Evolutionary conservation across 1,140 invertebrate species (phyloP), one percentile per base, ranked within the genome.

Genomic region (Yoshiicerus persimilis): DNA sequence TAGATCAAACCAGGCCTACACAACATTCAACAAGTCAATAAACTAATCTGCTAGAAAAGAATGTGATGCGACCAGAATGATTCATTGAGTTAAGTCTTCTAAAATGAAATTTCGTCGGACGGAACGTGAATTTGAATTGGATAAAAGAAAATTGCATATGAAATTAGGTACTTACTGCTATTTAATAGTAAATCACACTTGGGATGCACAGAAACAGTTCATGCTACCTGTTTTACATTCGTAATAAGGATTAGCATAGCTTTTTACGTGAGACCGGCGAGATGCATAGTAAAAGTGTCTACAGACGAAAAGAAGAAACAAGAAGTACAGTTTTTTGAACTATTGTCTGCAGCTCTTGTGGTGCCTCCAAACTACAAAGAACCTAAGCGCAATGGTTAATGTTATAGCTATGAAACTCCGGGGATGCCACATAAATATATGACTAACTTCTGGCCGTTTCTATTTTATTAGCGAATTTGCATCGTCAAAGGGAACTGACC

Each of bases 181-280:
- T 56, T 56, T 56, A n/a, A 56, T 56, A 56, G 47, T 56, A 56
- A 56, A 56, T 56, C 47, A 56, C 47, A 56, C 47, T 56, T 56
- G 47, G 16, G 16, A 56, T 56, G 9, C 56, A 70, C 0, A 25
- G 8, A 70, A 25, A 70, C 64, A 70, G 23, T 70, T 38, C 32
- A 36, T 80, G 75, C 75, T 80, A 80, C 75, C 34, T 80, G 75
- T 80, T 80, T 80, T 80, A 80, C 75, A 80, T 80, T 80, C 2
- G 75, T 80, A 70, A 30, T 70, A 70, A 70, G 30, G 20, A 56
- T 56, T 56, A 56, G 11, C n/a, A 47, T 20, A 47, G 39, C 16
- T 41, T 41, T 41, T 13, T 10, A 41, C 39, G 1, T 11, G 10
- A 2, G 1, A 41, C 2, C 16, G n/a, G 13, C n/a, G 47, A 56